Conservation (phyloP, 2,797 vertebrate genomes). For the Podarcis lilfordi region DNA sequence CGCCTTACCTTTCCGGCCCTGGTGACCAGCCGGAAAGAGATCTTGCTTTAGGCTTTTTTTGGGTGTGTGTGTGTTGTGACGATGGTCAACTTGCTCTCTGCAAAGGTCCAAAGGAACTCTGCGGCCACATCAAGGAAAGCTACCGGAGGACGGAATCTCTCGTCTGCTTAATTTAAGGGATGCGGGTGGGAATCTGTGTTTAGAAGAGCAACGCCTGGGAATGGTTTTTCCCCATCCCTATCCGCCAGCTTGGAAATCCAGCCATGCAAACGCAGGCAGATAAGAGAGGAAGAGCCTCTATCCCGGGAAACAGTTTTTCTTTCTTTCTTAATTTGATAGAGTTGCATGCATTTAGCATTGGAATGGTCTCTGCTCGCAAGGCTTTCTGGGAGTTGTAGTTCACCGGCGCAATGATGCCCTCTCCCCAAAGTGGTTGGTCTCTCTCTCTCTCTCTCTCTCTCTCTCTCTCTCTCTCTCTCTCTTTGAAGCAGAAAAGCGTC, state of each 20-base stretch:
- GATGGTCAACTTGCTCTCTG: not conserved
- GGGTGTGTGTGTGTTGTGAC: too few relatives aligned
- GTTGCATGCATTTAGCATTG: not conserved
- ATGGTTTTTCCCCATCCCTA: too few relatives aligned
- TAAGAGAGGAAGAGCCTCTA: not conserved
- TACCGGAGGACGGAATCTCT: slow-evolving; percentile 40
- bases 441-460: too few relatives aligned
- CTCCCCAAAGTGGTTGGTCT: too few relatives aligned
- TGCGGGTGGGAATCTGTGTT: not conserved
- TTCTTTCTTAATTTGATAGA: not conserved
- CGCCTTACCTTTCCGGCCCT: too few relatives aligned
- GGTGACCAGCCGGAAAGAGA: too few relatives aligned
- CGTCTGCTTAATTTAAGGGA: too few relatives aligned
- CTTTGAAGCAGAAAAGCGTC: too few relatives aligned
- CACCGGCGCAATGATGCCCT: not conserved
- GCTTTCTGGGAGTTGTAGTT: slow-evolving; percentile 13
- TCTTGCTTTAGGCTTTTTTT: too few relatives aligned
- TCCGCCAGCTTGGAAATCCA: too few relatives aligned
- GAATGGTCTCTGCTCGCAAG: not conserved
- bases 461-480: too few relatives aligned
- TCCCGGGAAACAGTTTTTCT: not conserved
- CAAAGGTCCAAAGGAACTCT: slow-evolving; percentile 37
- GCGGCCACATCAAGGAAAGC: slow-evolving; percentile 25
- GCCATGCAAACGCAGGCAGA: not conserved
- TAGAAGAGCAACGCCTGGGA: not conserved